Evolutionary conservation across 2,797 vertebrate species (phyloP), one percentile per base, ranked within the genome.

Genomic region (Tragelaphus oryx): DNA sequence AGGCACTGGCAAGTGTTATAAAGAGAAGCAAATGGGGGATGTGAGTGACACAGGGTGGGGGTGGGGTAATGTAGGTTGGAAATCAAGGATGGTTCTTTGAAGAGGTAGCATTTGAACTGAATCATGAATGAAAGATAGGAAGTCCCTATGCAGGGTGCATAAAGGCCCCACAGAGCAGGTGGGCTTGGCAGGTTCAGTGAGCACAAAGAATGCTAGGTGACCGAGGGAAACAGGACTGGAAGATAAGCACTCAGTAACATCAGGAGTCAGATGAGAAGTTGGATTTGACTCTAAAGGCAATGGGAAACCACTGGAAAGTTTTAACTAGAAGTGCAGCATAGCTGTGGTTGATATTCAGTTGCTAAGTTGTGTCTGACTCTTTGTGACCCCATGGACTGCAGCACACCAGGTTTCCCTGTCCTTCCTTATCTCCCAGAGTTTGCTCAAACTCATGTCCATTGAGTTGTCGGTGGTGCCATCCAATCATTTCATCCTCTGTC

Each of bases 61-160:
- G 24, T 5, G 41, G 57, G 81, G 17, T 1, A n/a, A 44, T 11
- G 8, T 0, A 33, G 55, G n/a, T 0, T 79, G 30, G 8, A 55
- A 28, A 28, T 18, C 18, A 62, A 41, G n/a, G 28, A 54, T 17
- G 44, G 24, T 48, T 89, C 54, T 91, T 52, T 30, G 60, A 59
- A n/a, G 90, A 46, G 28, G 33, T 17, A 22, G 85, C 18, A n/a
- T 30, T 3, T 94, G 60, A 84, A 78, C n/a, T 11, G 52, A 76
- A 24, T 41, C 8, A 1, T 41, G 85, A 88, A 33, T 62, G 87
- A 68, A 74, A 85, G 28, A 30, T 3, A 55, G 48, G 26, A 62
- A 26, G 9, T 2, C 18, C 13, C 8, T 26, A 0, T 8, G 8
- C 8, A 57, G 80, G 24, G 20, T n/a, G 10, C 5, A 3, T 18